Base-by-base conservation (phyloP, 1,140 invertebrate species). In the Conus betulinus region DNA sequence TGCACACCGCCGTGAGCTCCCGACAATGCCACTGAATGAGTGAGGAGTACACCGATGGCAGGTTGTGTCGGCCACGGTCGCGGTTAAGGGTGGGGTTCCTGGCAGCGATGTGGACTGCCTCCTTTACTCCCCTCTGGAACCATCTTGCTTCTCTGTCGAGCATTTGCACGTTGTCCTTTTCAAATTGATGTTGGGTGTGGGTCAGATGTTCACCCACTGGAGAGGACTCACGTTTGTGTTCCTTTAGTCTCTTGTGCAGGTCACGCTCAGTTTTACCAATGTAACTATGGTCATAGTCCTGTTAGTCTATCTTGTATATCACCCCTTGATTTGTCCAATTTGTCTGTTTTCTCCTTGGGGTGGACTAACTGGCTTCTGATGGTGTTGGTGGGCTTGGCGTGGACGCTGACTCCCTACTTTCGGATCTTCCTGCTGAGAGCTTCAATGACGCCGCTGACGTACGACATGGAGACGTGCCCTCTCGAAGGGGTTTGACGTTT, bases 281-380 rank as follows among this genome's bases (percentile, higher is more conserved):
- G 39, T 78, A 78, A 10, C 6, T 5, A 17, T 78, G 76, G 13
- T 81, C 79, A 51, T 27, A 81, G 39, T 81, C 17, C 39, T 81
- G 25, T 3, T 27, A 81, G 39, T 81, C 79, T 15, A 8, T 81
- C 13, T 51, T n/a, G n/a, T 81, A 81, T 51, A 81, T 81, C 1
- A 55, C 53, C 39, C 10, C 79, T n/a, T 51, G 79, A 81, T 55
- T 27, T 27, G 39, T 55, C 79, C 25, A 81, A n/a, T 8, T 71
- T 71, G 17, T 71, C 67, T 20, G 67, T 71, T 23, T 81, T 81
- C 25, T 81, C 79, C 51, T 81, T 81, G 79, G 53, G 79, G 39
- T 1, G 13, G 15, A 81, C 79, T 51, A 52, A n/a, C 53, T 15
- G 13, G 79, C 39, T 81, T 6, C 52, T 15, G 52, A 51, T 27